Base-by-base conservation (phyloP, 2,888 invertebrate genomes). In the Digitonthophagus gazella region DNA sequence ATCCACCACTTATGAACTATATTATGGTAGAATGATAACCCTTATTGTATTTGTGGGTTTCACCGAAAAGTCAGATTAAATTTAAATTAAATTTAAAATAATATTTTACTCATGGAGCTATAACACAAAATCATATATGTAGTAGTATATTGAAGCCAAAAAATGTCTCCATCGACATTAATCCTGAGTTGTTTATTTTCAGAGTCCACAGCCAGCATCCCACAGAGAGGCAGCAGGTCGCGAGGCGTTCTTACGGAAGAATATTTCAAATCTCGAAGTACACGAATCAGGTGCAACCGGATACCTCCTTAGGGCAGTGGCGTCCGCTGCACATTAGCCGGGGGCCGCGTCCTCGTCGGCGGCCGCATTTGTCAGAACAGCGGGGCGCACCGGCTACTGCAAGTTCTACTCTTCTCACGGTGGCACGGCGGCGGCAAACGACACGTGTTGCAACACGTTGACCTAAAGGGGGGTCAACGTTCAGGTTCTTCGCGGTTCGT, bases 361-460 rank as follows among this genome's bases (percentile, higher is more conserved):
- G 76, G 74, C 74, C 76, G 74, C 76, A 76, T 76, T 76, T 76
- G 75, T 76, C 75, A 75, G 74, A 74, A 65, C 76, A 74, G 75
- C 76, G 65, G 76, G 76, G 75, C 65, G 74, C 73, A 67, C 16
- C 20, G 18, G 76, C 75, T 75, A 75, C 75, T 72, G 75, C 74
- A 72, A 67, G 68, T 69, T 66, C 19, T 14, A 16, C 70, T 74
- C 74, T 73, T 74, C 74, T 73, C 74, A 73, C 72, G 72, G 70
- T 72, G 65, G 66, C 28, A 44, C 72, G 73, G 72, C 72, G 72
- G 70, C 72, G 65, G 66, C 28, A 44, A 44, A 44, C 65, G 68
- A 71, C 71, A 71, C 71, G 71, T 71, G 69, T 68, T 68, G 58
- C 61, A 66, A 70, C 64, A 20, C 64, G 58, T 64, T 68, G 70